Base-by-base conservation (phyloP, 2,888 invertebrate species). In the Macrosiphum euphorbiae region DNA sequence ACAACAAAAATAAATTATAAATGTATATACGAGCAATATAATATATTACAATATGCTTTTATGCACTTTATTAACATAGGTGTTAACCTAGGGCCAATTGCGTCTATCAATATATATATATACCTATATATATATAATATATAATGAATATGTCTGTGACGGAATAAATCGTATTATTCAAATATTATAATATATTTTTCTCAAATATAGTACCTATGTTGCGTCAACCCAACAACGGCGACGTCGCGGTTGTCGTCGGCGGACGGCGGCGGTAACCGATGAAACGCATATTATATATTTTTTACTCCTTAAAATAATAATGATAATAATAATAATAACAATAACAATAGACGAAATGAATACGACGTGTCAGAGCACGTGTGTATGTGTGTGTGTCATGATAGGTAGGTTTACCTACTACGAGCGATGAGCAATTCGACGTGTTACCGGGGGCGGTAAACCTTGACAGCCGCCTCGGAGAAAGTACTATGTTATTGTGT, bases 381-480 rank as follows among this genome's bases (percentile, higher is more conserved):
- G 78, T 78, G n/a, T 67, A 3, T 35, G 26, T 78, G 35, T 78
- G 47, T 47, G 47, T 78, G 35, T 78, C 24, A 35, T 35, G 20
- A 78, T 78, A 16, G 11, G 47, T 24, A 35, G 44, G 26, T 44
- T 44, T 13, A 26, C 55, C 35, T n/a, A 67, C n/a, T 86, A 86
- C 58, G 55, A 20, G 16, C 55, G 47, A 91, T 84, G 78, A 84
- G 90, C 52, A 84, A 41, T 85, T 92, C 41, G 88, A 78, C 78
- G 78, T 78, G 35, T 35, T 47, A 50, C 88, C 92, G 92, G 50
- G 88, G 92, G 88, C 88, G 88, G 67, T 92, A 92, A 92, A 88
- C 92, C 92, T 92, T 92, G 92, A 92, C 67, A 52, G 28, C 28
- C 67, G 52, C 35, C 52, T 44, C 52, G 67, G 92, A 88, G 92